Evolutionary conservation across 2,113 vertebrate species (phyloP).

Genomic region (Mormyrus iriodes): DNA sequence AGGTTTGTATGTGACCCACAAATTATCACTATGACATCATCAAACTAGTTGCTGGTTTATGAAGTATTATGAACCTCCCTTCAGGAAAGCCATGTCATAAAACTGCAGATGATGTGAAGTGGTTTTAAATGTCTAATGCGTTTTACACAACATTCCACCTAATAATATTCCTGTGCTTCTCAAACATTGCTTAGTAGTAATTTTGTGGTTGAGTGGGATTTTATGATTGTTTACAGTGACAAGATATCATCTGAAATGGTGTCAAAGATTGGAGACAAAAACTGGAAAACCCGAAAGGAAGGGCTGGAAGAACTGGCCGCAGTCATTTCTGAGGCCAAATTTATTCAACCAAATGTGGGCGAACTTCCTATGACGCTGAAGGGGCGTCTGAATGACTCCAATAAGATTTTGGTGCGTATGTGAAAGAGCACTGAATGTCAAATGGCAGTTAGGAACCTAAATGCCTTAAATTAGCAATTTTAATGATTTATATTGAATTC

Average conservation of each 20-base stretch:
- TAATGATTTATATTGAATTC: not conserved
- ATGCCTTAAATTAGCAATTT: not conserved
- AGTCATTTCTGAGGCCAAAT: slow-evolving; percentile 92
- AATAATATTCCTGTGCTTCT: not conserved
- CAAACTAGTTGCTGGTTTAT: too few species aligned
- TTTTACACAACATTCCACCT: not conserved
- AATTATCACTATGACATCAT: not conserved
- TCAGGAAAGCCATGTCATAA: too few species aligned
- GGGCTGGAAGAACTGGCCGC: slow-evolving; percentile 84
- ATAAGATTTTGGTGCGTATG: slow-evolving; percentile 86
- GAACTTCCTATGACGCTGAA: slow-evolving; percentile 86
- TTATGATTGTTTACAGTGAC: slow-evolving; percentile 61
- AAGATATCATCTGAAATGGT: slow-evolving; percentile 87
- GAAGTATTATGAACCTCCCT: too few species aligned
- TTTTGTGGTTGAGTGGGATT: fast-evolving
- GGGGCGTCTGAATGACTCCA: slow-evolving; percentile 85
- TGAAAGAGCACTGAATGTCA: not conserved
- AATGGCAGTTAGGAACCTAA: not conserved
- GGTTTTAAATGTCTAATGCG: not conserved
- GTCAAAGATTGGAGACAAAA: slow-evolving; percentile 89
- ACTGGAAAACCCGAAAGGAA: slow-evolving; percentile 97
- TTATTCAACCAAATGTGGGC: slow-evolving; percentile 84
- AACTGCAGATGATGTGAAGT: not conserved
- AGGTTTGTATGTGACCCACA: slow-evolving; percentile 50
- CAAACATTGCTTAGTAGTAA: not conserved